Evolutionary conservation across 2,113 vertebrate species (phyloP).

Genomic region (Ptychochromis oligacanthus): DNA sequence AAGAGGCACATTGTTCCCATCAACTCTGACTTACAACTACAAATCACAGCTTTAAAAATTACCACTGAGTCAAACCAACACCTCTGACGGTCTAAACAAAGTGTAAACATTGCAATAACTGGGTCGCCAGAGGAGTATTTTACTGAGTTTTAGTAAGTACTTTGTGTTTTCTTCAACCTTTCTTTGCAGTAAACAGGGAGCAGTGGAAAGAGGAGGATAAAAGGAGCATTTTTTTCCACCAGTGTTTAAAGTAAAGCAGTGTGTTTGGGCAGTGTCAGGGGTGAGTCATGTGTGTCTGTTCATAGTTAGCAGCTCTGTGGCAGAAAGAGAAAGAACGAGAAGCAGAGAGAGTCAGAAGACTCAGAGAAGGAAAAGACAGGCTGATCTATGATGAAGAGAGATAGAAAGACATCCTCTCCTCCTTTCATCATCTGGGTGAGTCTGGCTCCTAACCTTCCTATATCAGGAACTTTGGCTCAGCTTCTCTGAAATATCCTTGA

Average conservation of each 20-base stretch:
- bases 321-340: not conserved
- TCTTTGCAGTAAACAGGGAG: not conserved
- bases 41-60: not conserved
- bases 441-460: slow-evolving; percentile 23
- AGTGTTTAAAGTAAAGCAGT: not conserved
- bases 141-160: not conserved
- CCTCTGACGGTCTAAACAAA: not conserved
- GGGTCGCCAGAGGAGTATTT: not conserved
- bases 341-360: not conserved
- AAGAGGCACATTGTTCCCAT: not conserved
- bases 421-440: slow-evolving; percentile 22
- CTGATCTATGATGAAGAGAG: not conserved
- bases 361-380: slow-evolving; percentile 9
- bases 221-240: slow-evolving; percentile 18
- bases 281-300: slow-evolving; percentile 60
- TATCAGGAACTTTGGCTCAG: not conserved
- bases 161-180: not conserved
- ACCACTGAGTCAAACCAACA: not conserved
- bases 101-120: no score
- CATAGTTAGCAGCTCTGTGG: slow-evolving; percentile 39
- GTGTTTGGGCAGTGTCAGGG: slow-evolving; percentile 28
- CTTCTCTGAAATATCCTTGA: not conserved
- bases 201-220: not conserved
- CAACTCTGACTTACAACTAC: not conserved
- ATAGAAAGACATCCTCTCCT: not conserved